Percentiles rank a stretch among this genome's conserved stretches.
phyloP scores from a whole-genome alignment of 2,797 vertebrate genomes.

The Okamejei kenojei region DNA sequence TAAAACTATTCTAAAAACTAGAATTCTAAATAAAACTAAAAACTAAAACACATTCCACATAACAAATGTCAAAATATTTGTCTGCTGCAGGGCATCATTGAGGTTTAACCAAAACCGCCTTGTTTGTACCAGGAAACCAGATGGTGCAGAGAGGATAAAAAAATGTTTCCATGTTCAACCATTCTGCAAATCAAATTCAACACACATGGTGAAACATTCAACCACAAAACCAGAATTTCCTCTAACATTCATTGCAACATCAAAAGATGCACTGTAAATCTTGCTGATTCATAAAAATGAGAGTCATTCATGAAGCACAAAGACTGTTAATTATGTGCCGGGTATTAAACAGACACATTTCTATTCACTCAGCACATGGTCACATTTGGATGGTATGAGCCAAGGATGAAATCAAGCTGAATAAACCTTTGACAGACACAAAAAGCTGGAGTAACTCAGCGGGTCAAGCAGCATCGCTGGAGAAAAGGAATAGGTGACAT shows the following conservation, averaged over 20 bases:
- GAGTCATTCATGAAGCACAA: slow-evolving; percentile 24
- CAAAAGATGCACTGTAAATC: slow-evolving; percentile 39
- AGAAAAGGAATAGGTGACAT: too few species aligned
- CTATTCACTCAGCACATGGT: slow-evolving; percentile 22
- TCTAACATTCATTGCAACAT: slow-evolving; percentile 52
- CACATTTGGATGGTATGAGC: slow-evolving; percentile 10
- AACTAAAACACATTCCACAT: neutral
- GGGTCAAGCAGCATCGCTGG: too few species aligned
- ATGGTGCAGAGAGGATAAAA: neutral
- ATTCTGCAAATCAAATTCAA: slow-evolving; percentile 15
- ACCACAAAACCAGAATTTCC: slow-evolving; percentile 55
- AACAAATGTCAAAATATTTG: slow-evolving; percentile 25
- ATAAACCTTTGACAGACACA: neutral
- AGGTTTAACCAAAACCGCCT: neutral
- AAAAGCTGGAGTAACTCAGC: too few species aligned
- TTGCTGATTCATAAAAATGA: slow-evolving; percentile 35
- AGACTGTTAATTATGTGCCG: neutral
- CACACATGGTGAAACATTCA: slow-evolving; percentile 47
- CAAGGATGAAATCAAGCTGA: slow-evolving; percentile 32
- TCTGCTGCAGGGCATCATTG: neutral
- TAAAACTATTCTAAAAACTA: neutral
- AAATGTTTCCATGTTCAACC: slow-evolving; percentile 17
- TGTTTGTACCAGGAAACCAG: slow-evolving; percentile 18
- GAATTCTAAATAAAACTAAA: neutral
- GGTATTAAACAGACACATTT: slow-evolving; percentile 22